Percentiles rank a stretch among this genome's conserved stretches.
These are phyloP conservation scores for Scaptomyza cyrtandrae DNA, from an alignment of 2,888 invertebrate genomes.

Conservation along the genomic window DNA sequence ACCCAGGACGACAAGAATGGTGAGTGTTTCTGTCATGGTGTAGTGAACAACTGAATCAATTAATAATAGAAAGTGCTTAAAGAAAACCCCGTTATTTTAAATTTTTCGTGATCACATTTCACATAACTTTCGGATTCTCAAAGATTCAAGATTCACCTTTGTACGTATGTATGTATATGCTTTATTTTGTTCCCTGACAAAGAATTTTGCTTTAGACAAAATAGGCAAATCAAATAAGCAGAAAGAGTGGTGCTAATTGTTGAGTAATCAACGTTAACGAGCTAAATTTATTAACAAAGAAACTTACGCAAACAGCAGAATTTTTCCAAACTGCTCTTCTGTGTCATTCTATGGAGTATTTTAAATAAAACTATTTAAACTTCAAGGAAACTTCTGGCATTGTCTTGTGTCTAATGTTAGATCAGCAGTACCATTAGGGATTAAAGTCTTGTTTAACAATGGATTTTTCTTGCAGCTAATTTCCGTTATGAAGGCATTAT, in stretches of 20 bases:
- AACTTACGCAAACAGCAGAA: background rate
- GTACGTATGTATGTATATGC: background rate
- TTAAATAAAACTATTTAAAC: too few relatives aligned
- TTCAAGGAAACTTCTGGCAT: background rate
- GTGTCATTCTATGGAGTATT: background rate
- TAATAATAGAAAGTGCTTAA: background rate
- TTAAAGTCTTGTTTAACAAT: background rate
- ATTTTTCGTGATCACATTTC: background rate
- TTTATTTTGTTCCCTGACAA: background rate
- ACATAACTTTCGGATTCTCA: background rate
- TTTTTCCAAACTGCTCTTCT: background rate
- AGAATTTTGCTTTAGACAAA: background rate
- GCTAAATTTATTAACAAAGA: background rate
- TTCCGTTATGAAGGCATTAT: slow-evolving; percentile 93
- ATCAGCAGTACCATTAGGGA: too few relatives aligned
- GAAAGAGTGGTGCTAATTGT: background rate
- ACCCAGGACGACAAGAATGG: slow-evolving; percentile 91
- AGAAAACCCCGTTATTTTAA: background rate
- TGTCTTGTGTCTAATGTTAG: background rate
- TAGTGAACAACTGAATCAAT: background rate
- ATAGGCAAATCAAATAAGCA: background rate
- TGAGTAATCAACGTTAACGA: background rate
- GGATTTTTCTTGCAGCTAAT: slow-evolving; percentile 86
- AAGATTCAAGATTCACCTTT: background rate
- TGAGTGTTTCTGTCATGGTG: slow-evolving; percentile 76